A percentile compares a stretch with the other conserved stretches of the same genome.
These are phyloP conservation scores for Mugil cephalus DNA, from an alignment of 2,113 vertebrate species.

Conservation along the genomic window DNA sequence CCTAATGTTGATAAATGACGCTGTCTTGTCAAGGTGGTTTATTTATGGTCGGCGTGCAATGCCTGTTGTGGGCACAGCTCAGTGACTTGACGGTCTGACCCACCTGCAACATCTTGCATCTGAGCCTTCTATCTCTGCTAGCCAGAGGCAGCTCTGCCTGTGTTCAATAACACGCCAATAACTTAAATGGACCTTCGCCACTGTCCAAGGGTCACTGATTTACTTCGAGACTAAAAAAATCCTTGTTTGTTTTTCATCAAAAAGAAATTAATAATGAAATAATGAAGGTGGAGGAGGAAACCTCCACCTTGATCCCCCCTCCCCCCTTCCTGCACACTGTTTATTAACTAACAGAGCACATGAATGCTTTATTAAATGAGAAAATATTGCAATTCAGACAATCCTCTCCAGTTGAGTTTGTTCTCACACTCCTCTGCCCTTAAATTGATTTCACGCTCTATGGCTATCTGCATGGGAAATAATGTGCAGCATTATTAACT, in stretches of 20 bases:
- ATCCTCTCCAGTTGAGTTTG: constrained; percentile 72
- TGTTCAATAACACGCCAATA: constrained; percentile 21
- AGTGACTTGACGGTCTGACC: constrained; percentile 52
- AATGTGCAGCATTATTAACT: constrained; percentile 77
- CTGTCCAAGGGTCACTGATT: background rate
- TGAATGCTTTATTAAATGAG: constrained; percentile 71
- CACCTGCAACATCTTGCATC: constrained; percentile 46
- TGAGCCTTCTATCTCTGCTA: constrained; percentile 18
- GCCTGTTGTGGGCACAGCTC: constrained; percentile 48
- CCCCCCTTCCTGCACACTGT: constrained; percentile 23
- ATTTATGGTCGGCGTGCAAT: constrained; percentile 57
- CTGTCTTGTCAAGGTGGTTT: constrained; percentile 65
- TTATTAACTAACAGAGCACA: constrained; percentile 76
- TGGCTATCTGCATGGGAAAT: constrained; percentile 77
- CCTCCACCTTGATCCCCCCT: constrained; percentile 17
- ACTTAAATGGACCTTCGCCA: constrained; percentile 20
- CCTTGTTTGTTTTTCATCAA: background rate
- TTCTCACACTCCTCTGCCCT: constrained; percentile 75
- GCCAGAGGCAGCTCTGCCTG: constrained; percentile 9
- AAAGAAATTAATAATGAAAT: background rate
- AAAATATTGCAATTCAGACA: constrained; percentile 76
- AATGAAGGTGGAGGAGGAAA: too few relatives aligned
- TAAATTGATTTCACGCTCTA: constrained; percentile 81
- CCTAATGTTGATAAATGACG: constrained; percentile 68
- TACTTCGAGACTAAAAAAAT: background rate